These are phyloP conservation scores for Platyscapa corneri DNA, from an alignment of 1,140 invertebrate species.

Conservation along the genomic window DNA sequence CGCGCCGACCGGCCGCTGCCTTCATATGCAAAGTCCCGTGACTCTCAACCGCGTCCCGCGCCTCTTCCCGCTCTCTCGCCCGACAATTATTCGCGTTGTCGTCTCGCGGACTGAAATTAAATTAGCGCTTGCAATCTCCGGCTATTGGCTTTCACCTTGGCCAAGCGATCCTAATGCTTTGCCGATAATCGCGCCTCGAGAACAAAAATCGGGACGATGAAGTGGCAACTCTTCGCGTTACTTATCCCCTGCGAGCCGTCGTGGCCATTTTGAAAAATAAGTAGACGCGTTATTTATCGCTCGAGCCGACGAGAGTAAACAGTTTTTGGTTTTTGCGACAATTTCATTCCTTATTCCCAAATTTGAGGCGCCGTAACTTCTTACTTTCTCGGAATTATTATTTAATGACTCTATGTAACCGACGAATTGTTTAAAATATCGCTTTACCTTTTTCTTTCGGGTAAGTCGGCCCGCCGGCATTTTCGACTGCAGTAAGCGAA, in stretches of 20 bases:
- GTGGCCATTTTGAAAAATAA: background rate
- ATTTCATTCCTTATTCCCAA: background rate
- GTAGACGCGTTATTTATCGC: background rate
- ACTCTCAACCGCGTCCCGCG: background rate
- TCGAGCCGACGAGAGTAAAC: background rate
- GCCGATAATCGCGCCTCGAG: no score
- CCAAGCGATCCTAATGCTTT: no score
- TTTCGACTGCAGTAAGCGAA: background rate
- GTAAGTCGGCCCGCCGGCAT: background rate
- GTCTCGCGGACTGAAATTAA: no score
- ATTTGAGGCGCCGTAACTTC: background rate
- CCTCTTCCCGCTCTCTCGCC: no score
- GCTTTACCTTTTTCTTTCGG: constrained; percentile 13
- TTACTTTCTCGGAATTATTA: background rate
- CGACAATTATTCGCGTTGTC: background rate
- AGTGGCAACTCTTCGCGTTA: background rate
- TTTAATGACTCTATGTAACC: background rate
- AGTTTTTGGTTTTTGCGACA: no score
- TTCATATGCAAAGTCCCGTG: constrained; percentile 1
- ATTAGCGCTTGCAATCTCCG: no score
- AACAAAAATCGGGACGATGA: background rate
- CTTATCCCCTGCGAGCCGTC: no score
- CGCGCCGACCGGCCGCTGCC: background rate
- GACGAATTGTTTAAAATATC: background rate
- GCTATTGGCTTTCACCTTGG: no score